phyloP scores from a whole-genome alignment of 2,888 invertebrate species.

The Conops quadrifasciatus region DNA sequence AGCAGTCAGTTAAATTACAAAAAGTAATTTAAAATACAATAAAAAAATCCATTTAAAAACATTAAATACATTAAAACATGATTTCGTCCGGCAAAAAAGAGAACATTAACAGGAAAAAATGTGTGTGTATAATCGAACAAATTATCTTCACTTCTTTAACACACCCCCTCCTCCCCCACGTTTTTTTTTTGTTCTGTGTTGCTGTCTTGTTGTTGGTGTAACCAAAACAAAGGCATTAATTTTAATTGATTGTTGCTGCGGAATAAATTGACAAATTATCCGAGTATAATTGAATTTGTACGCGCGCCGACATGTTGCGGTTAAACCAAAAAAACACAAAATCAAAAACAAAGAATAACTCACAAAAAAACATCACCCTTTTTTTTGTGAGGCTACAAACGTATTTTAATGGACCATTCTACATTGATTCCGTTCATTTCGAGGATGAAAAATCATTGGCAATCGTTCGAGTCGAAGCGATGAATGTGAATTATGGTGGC shows the following conservation, averaged over 20 bases:
- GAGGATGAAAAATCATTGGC: too few species aligned
- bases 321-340: slow-evolving; percentile 19
- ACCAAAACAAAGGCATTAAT: slow-evolving; percentile 23
- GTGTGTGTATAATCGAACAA: slow-evolving; percentile 9
- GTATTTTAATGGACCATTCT: too few species aligned
- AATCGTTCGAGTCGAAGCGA: too few species aligned
- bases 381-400: background rate
- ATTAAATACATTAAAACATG: background rate
- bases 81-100: background rate
- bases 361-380: slow-evolving; percentile 1
- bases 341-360: too few species aligned
- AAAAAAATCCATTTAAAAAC: background rate
- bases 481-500: too few species aligned
- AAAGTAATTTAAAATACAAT: background rate
- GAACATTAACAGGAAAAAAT: background rate
- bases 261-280: slow-evolving; percentile 26
- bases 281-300: slow-evolving; percentile 25
- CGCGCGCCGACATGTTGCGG: slow-evolving; percentile 20
- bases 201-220: background rate
- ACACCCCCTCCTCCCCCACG: too few species aligned
- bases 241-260: slow-evolving; percentile 26
- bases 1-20: background rate
- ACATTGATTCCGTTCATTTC: too few species aligned
- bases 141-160: background rate
- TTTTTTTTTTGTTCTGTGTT: too few species aligned